Conservation (phyloP, 2,888 invertebrate genomes). For the Drosophila eohydei region DNA sequence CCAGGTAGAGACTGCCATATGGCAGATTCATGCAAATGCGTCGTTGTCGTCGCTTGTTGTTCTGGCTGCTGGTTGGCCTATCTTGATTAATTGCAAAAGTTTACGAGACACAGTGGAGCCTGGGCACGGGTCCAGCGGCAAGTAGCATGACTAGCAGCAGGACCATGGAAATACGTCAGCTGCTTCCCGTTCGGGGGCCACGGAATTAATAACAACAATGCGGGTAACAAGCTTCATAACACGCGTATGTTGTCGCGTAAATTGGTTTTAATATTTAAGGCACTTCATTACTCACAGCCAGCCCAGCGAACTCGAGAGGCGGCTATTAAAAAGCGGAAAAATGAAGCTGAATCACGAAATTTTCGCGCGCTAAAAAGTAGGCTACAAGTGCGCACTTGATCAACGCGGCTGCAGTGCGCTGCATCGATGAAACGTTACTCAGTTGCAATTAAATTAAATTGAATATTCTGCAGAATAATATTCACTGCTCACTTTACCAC, state of each 20-base stretch:
- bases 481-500: background rate
- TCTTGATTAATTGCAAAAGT: conserved; percentile 80
- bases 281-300: conserved; percentile 69
- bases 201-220: conserved; percentile 55
- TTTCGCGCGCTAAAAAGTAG: conserved; percentile 39
- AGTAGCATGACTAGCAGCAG: conserved; percentile 13
- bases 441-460: conserved; percentile 50
- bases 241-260: conserved; percentile 78
- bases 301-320: background rate
- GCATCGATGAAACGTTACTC: background rate
- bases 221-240: conserved; percentile 74
- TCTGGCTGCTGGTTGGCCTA: conserved; percentile 54
- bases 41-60: conserved; percentile 50
- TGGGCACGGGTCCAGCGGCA: conserved; percentile 40
- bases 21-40: conserved; percentile 69
- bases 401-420: conserved; percentile 19
- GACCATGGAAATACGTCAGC: conserved; percentile 74
- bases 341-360: background rate
- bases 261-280: conserved; percentile 79
- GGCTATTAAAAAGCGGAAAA: background rate
- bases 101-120: conserved; percentile 56
- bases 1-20: conserved; percentile 65
- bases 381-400: conserved; percentile 42
- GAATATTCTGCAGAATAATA: background rate
- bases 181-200: conserved; percentile 50